Evolutionary conservation across 2,113 vertebrate genomes (phyloP).

Genomic region (Thermophis baileyi): DNA sequence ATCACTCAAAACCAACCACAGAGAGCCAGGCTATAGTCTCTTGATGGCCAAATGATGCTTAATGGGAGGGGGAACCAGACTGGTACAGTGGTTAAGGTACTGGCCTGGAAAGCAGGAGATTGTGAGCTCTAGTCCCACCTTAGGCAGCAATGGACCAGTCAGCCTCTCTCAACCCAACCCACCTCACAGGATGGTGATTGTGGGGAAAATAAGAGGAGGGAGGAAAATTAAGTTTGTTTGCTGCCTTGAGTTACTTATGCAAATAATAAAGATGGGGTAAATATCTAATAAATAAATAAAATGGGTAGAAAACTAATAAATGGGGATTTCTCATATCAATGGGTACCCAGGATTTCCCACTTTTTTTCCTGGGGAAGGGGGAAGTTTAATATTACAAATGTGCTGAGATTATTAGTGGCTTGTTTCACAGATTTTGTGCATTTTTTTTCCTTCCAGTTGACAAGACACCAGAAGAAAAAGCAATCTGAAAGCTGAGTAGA

Average conservation of each 20-base stretch:
- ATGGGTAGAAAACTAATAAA: neutral
- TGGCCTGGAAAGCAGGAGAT: neutral
- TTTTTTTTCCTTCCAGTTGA: neutral
- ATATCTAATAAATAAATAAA: neutral
- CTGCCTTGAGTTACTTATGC: neutral
- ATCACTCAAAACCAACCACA: neutral
- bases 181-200: neutral
- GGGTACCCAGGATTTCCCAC: neutral
- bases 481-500: neutral
- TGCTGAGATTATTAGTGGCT: neutral
- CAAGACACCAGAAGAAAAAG: neutral
- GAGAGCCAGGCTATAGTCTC: neutral
- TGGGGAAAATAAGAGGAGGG: neutral
- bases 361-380: neutral
- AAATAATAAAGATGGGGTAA: neutral
- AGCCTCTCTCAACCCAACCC: neutral
- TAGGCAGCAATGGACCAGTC: neutral
- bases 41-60: neutral
- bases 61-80: neutral
- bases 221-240: neutral
- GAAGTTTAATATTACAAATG: neutral
- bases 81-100: neutral
- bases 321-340: neutral
- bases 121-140: neutral
- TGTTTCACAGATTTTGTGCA: neutral